These are phyloP conservation scores for Anseranas semipalmata DNA, from an alignment of 2,113 vertebrate species.

Conservation along the genomic window DNA sequence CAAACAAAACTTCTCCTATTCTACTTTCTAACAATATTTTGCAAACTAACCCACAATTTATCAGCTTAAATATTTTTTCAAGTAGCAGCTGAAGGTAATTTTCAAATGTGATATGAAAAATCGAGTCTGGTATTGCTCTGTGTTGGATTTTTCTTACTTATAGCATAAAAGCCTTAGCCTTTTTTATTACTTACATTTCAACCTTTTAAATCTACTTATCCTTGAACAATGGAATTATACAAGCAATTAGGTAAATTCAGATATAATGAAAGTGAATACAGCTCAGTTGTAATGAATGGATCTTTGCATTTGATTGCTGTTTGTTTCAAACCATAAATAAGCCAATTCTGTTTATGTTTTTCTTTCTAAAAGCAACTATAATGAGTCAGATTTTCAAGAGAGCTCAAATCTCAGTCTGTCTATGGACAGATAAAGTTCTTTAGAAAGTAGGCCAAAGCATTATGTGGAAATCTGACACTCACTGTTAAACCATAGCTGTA, in stretches of 20 bases:
- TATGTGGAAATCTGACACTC: background rate
- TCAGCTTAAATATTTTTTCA: background rate
- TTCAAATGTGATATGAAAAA: background rate
- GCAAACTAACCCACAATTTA: background rate
- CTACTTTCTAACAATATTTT: background rate
- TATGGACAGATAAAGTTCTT: constrained; percentile 8
- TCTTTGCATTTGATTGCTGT: background rate
- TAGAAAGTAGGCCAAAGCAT: constrained; percentile 37
- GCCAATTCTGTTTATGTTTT: constrained; percentile 1
- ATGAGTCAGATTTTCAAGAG: background rate
- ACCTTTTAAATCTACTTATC: constrained; percentile 12
- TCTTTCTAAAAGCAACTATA: background rate
- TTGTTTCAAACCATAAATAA: constrained; percentile 24
- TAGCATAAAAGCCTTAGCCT: background rate
- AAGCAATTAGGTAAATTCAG: constrained; percentile 30
- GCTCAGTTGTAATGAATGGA: background rate
- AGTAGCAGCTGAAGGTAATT: background rate
- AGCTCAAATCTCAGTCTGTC: background rate
- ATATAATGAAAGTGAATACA: background rate
- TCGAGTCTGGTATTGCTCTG: background rate
- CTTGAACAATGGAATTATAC: constrained; percentile 8
- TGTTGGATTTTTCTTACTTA: constrained; percentile 17
- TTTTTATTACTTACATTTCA: background rate
- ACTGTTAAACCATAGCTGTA: background rate
- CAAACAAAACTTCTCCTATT: background rate